Evolutionary conservation across 2,888 invertebrate species (phyloP), one percentile per base, ranked within the genome.

Genomic region (Aproaerema taeniolella): DNA sequence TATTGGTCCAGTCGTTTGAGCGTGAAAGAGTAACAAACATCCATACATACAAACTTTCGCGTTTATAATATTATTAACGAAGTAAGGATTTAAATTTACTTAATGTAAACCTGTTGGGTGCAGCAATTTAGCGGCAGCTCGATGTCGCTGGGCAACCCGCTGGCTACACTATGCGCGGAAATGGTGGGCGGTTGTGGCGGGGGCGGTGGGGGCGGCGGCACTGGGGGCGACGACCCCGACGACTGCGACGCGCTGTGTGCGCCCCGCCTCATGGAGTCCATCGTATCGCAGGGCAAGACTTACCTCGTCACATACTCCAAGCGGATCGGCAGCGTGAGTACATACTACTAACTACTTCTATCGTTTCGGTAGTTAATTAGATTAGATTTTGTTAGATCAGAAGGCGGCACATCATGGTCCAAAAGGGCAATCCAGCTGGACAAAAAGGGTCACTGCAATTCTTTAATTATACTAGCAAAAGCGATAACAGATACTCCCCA

Each of bases 221-320:
- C n/a, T n/a, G 24, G 34, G n/a, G 24, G 6, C 2, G 9, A 12
- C 8, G 68, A 64, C 44, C 46, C 41, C 0, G 73, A 61, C 43
- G 68, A 67, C 46, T 59, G 47, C 31, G 46, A 44, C 39, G 59
- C 50, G 26, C 53, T 58, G 50, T 53, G 61, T 38, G 72, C 72
- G 49, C 82, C 82, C 1, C 44, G 79, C 0, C 72, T 81, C 44
- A 85, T 83, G 83, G 81, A 82, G 70, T 77, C 78, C 53, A 82
- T 85, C 42, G 73, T 80, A 31, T 74, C 74, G 16, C 73, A 77
- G 59, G 83, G 83, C 8, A 76, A 78, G 61, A 77, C 80, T 1
- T 83, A 85, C 56, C 71, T 82, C 45, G 80, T 83, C 54, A 80
- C 81, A 7, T 61, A 81, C 42, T 73, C 67, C 25, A 78, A 77